These are phyloP conservation scores for Chaitophorus viminalis DNA, from an alignment of 2,888 invertebrate genomes.

Conservation along the genomic window DNA sequence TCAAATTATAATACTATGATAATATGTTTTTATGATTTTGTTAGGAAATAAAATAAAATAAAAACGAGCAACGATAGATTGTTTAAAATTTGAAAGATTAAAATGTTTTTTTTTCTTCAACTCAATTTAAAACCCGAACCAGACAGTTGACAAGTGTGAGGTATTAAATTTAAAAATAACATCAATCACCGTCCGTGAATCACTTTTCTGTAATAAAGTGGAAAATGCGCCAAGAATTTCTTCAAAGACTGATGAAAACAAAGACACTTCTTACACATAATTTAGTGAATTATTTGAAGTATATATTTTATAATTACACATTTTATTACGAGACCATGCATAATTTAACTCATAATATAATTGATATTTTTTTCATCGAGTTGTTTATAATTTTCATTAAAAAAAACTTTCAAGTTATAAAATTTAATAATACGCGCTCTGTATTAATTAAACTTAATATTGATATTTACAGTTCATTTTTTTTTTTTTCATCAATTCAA, in stretches of 20 bases:
- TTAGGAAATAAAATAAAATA: not conserved
- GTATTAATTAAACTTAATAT: too few species aligned
- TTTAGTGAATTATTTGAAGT: slow-evolving; percentile 19
- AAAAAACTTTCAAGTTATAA: not conserved
- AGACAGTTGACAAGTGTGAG: slow-evolving; percentile 24
- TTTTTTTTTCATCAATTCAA: too few species aligned
- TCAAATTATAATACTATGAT: too few species aligned
- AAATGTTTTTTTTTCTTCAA: slow-evolving; percentile 11
- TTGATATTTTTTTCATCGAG: not conserved
- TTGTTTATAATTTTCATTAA: not conserved
- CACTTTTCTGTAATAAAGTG: slow-evolving; percentile 41
- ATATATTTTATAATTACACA: too few species aligned
- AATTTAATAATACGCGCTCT: not conserved
- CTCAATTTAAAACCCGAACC: slow-evolving; percentile 16
- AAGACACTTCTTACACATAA: not conserved
- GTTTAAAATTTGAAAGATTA: slow-evolving; percentile 24
- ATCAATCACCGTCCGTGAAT: slow-evolving; percentile 32
- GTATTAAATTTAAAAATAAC: slow-evolving; percentile 34
- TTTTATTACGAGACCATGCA: not conserved
- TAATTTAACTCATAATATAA: not conserved
- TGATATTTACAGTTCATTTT: too few species aligned
- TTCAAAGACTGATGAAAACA: not conserved
- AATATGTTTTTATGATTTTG: too few species aligned
- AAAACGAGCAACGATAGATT: not conserved
- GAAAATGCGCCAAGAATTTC: slow-evolving; percentile 14